Evolutionary conservation across 2,797 vertebrate species (phyloP).

Genomic region (Diplodus puntazzo): DNA sequence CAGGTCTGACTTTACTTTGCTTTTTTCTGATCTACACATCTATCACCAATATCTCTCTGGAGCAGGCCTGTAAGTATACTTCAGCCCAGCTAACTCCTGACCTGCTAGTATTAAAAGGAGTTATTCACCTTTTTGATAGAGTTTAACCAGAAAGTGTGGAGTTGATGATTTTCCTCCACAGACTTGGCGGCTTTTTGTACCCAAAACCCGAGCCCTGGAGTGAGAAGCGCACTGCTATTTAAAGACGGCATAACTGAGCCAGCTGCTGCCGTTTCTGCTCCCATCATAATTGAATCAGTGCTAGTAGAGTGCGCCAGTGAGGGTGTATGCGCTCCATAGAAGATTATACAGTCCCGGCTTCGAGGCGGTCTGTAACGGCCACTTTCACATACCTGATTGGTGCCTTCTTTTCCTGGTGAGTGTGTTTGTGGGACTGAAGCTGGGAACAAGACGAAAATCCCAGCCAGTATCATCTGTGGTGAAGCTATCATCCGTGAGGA

Average conservation of each 20-base stretch:
- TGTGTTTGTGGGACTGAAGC: slow-evolving; percentile 41
- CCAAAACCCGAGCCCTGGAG: slow-evolving; percentile 56
- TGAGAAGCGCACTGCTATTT: slow-evolving; percentile 78
- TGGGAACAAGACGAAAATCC: slow-evolving; percentile 20
- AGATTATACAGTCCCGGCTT: slow-evolving; percentile 65
- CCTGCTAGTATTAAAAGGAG: neutral
- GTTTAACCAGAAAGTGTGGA: slow-evolving; percentile 12
- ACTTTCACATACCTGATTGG: slow-evolving; percentile 65
- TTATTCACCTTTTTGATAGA: neutral
- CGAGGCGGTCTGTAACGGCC: slow-evolving; percentile 42
- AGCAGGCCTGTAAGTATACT: slow-evolving; percentile 65
- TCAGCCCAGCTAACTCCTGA: slow-evolving; percentile 32
- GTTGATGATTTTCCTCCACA: slow-evolving; percentile 52
- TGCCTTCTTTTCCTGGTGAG: slow-evolving; percentile 46
- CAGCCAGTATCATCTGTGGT: slow-evolving; percentile 17
- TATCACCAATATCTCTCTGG: slow-evolving; percentile 27
- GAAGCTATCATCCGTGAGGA: slow-evolving; percentile 19
- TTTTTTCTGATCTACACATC: slow-evolving; percentile 30
- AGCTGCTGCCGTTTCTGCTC: slow-evolving; percentile 78
- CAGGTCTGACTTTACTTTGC: slow-evolving; percentile 27
- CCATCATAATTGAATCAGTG: slow-evolving; percentile 75
- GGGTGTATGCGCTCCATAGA: slow-evolving; percentile 66
- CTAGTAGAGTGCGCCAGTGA: slow-evolving; percentile 63
- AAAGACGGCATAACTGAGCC: slow-evolving; percentile 78
- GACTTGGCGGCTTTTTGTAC: slow-evolving; percentile 56